Conservation (phyloP, 2,113 vertebrate genomes). For the Oryzias melastigma region DNA sequence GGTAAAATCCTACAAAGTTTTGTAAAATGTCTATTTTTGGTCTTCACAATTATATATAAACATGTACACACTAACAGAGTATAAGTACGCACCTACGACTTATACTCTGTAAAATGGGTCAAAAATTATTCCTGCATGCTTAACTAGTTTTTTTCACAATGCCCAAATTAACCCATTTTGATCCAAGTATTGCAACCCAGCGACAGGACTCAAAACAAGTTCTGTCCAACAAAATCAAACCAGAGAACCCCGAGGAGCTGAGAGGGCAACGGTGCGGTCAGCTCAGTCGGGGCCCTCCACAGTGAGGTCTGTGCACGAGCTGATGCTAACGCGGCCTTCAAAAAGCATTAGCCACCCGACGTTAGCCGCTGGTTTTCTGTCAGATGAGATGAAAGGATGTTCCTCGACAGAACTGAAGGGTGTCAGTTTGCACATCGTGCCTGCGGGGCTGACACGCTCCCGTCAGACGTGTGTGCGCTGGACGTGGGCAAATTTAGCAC, state of each 20-base stretch:
- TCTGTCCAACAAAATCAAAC: conserved; percentile 37
- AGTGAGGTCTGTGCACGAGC: background rate
- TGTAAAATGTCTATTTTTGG: too few species aligned
- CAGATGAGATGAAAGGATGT: conserved; percentile 40
- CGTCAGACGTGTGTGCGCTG: conserved; percentile 7
- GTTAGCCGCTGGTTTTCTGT: conserved; percentile 21
- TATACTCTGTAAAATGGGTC: too few species aligned
- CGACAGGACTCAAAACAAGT: conserved; percentile 20
- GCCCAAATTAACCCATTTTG: conserved; percentile 10
- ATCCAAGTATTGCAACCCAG: conserved; percentile 13
- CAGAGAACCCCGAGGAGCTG: background rate
- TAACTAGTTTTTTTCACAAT: conserved; percentile 27
- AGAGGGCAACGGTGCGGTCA: background rate
- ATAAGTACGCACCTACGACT: too few species aligned
- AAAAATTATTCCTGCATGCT: conserved; percentile 23
- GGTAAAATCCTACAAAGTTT: too few species aligned
- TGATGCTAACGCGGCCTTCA: background rate
- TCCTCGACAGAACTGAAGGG: conserved; percentile 25
- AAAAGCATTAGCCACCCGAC: conserved; percentile 16
- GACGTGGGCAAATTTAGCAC: conserved; percentile 24
- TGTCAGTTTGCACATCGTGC: conserved; percentile 17
- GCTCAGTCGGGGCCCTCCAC: background rate
- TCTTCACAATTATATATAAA: too few species aligned
- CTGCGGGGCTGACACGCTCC: conserved; percentile 14
- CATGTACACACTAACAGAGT: too few species aligned